A percentile compares a stretch with the other conserved stretches of the same genome.
Evolutionary conservation across 2,888 invertebrate species (phyloP).

Genomic region (Beris chalybata): DNA sequence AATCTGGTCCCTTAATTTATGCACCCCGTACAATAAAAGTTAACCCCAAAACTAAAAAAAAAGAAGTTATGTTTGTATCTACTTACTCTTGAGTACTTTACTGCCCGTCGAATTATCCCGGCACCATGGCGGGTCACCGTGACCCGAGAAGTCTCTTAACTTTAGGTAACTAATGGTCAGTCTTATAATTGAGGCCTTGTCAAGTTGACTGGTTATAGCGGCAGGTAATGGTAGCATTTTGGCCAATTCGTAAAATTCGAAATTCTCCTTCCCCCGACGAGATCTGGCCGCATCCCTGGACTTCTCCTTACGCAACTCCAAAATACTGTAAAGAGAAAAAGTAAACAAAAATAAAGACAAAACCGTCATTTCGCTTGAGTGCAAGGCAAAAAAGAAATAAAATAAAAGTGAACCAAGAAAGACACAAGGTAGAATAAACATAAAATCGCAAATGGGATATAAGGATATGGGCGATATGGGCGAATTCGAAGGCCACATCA

Average conservation of each 20-base stretch:
- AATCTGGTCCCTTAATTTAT: conserved; percentile 17
- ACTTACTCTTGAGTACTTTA: conserved; percentile 81
- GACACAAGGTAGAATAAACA: conserved; percentile 34
- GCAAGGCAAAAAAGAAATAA: conserved; percentile 14
- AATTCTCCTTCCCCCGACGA: conserved; percentile 91
- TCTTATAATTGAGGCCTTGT: conserved; percentile 94
- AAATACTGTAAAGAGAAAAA: conserved; percentile 70
- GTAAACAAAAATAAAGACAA: conserved; percentile 25
- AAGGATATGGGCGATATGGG: conserved; percentile 9
- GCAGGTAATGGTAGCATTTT: conserved; percentile 90
- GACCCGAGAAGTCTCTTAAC: conserved; percentile 90
- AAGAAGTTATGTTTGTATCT: neutral
- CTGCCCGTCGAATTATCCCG: conserved; percentile 76
- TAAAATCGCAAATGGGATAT: conserved; percentile 32
- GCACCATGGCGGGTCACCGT: conserved; percentile 96
- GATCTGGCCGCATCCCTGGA: conserved; percentile 91
- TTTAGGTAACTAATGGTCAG: conserved; percentile 95
- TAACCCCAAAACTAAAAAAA: neutral
- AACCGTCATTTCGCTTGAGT: conserved; percentile 9
- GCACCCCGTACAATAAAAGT: conserved; percentile 2
- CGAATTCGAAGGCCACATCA: conserved; percentile 16
- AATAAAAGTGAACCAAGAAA: neutral
- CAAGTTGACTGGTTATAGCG: conserved; percentile 91
- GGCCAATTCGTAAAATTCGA: conserved; percentile 94
- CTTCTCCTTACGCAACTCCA: conserved; percentile 92